Percentiles rank a stretch among this genome's conserved stretches.
Evolutionary conservation across 1,140 invertebrate species (phyloP).

Genomic region (Dufourea novaeangliae): DNA sequence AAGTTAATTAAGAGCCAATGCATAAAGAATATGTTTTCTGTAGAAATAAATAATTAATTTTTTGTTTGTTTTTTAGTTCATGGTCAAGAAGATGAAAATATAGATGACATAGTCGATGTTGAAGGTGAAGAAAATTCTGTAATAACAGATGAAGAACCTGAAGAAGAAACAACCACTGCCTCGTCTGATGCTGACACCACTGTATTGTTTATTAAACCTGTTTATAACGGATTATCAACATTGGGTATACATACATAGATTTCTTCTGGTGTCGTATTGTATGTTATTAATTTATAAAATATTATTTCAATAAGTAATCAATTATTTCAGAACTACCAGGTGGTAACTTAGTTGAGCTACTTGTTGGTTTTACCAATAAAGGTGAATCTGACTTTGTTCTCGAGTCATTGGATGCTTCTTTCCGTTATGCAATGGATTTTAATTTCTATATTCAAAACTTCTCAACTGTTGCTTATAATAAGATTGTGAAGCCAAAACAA

Average conservation of each 20-base stretch:
- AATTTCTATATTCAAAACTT: conserved; percentile 99
- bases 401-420: conserved; percentile 97
- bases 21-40: conserved; percentile 5
- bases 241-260: conserved; percentile 68
- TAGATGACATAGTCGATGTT: conserved; percentile 89
- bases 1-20: background rate
- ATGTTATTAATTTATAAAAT: conserved; percentile 2
- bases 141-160: conserved; percentile 85
- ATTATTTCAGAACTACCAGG: conserved; percentile 91
- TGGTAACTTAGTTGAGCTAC: conserved; percentile 95
- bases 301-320: conserved; percentile 40
- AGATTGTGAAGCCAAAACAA: conserved; percentile 93
- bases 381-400: conserved; percentile 95
- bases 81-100: conserved; percentile 89
- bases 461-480: conserved; percentile 94
- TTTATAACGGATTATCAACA: conserved; percentile 74
- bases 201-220: conserved; percentile 95
- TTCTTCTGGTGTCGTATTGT: background rate
- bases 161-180: conserved; percentile 88
- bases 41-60: conserved; percentile 34
- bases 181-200: conserved; percentile 96
- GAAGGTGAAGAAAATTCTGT: conserved; percentile 87
- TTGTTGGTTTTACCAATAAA: conserved; percentile 98
- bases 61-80: conserved; percentile 81
- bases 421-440: conserved; percentile 99